phyloP scores from a whole-genome alignment of 2,113 vertebrate genomes.

The Plectropomus leopardus region DNA sequence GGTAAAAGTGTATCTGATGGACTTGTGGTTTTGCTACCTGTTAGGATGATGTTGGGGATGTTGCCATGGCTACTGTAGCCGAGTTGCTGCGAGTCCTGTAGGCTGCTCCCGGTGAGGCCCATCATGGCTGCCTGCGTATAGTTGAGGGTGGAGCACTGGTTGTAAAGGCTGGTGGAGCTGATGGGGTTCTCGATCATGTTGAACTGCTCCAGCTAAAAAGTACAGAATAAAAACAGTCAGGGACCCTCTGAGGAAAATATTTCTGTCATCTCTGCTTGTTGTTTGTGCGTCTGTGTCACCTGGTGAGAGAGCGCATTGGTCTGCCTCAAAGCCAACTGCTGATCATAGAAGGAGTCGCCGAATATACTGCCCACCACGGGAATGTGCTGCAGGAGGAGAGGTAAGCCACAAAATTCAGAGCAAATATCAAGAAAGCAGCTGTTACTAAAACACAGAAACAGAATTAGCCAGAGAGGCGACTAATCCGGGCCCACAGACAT shows the following conservation, averaged over 20 bases:
- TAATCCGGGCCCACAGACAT: slow-evolving; percentile 30
- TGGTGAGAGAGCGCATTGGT: slow-evolving; percentile 98
- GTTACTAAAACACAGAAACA: neutral
- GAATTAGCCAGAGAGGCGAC: neutral
- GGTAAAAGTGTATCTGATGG: neutral
- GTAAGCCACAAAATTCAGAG: slow-evolving; percentile 11
- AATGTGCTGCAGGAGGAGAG: slow-evolving; percentile 89
- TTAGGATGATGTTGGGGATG: slow-evolving; percentile 99
- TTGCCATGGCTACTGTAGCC: slow-evolving; percentile 92
- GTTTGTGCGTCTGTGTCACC: slow-evolving; percentile 81
- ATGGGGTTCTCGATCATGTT: slow-evolving; percentile 97
- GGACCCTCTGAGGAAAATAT: neutral
- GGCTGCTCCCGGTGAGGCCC: slow-evolving; percentile 94
- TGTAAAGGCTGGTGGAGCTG: slow-evolving; percentile 94
- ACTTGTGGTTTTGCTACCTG: slow-evolving; percentile 84
- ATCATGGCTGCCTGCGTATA: slow-evolving; percentile 98
- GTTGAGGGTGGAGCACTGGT: slow-evolving; percentile 95
- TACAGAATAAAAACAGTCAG: neutral
- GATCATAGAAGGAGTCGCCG: slow-evolving; percentile 97
- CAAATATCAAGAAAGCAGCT: neutral
- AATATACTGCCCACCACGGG: slow-evolving; percentile 95
- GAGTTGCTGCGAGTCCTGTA: slow-evolving; percentile 92
- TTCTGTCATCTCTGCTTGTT: neutral
- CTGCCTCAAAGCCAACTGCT: slow-evolving; percentile 96
- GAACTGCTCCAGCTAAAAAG: slow-evolving; percentile 94